Percentiles rank a stretch among this genome's conserved stretches.
phyloP scores from a whole-genome alignment of 2,888 invertebrate genomes.

The Antitype chi region DNA sequence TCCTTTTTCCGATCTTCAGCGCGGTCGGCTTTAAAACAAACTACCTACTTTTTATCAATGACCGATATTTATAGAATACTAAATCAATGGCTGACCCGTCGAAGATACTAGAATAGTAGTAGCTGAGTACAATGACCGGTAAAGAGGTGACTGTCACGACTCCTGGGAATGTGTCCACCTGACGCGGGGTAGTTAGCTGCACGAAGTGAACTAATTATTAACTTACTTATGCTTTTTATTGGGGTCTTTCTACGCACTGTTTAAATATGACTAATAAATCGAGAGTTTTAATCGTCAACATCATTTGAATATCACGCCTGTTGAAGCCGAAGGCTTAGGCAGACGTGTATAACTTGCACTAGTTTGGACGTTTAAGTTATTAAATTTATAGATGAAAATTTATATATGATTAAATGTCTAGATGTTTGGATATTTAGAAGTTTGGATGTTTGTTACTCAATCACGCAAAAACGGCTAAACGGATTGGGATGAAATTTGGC shows the following conservation, averaged over 20 bases:
- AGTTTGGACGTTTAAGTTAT: neutral
- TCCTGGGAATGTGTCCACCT: slow-evolving; percentile 45
- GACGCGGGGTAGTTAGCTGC: slow-evolving; percentile 6
- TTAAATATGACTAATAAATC: neutral
- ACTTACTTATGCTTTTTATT: slow-evolving; percentile 41
- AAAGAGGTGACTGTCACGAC: slow-evolving; percentile 52
- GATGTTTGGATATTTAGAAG: too few relatives aligned
- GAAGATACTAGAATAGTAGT: slow-evolving; percentile 32
- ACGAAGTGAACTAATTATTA: neutral
- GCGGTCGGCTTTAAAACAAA: too few relatives aligned
- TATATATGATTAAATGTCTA: too few relatives aligned
- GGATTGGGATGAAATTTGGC: too few relatives aligned
- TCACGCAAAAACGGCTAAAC: too few relatives aligned
- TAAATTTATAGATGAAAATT: too few relatives aligned
- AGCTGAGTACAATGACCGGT: slow-evolving; percentile 32
- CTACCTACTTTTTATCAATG: neutral
- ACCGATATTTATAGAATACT: slow-evolving; percentile 20
- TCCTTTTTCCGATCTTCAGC: neutral
- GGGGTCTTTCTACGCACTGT: slow-evolving; percentile 21
- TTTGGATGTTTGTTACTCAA: too few relatives aligned
- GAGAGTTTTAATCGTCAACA: neutral
- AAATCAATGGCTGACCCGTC: slow-evolving; percentile 6
- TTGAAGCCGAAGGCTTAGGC: neutral
- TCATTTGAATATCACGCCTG: neutral
- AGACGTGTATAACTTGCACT: neutral